Evolutionary conservation across 2,888 invertebrate species (phyloP), one percentile per base, ranked within the genome.

Genomic region (Rugalucina vietnamica): DNA sequence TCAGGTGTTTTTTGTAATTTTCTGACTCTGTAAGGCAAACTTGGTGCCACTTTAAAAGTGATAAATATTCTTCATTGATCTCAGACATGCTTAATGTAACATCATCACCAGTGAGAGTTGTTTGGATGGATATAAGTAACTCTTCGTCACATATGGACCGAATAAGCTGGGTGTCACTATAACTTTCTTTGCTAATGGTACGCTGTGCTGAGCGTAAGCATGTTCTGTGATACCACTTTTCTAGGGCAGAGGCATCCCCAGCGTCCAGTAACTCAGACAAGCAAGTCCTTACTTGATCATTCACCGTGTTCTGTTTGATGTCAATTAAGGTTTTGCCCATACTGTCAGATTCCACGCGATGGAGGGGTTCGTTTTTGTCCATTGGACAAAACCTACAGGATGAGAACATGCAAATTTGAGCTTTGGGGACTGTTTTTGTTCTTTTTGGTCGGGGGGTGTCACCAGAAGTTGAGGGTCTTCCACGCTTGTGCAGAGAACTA

Each of bases 81-180:
- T 60, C 60, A 76, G 76, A 21, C 60, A 76, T 60, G 37, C 32
- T 60, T 29, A 76, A n/a, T 54, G 60, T 76, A 57, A 76, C 37
- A 60, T 57, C 60, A 76, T 76, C 76, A 10, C 32, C 76, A 57
- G 37, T 60, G 29, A 73, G 73, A 29, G 73, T 73, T 14, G 1
- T 73, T 50, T 50, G 73, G 5, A 73, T 50, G 24, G 73, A n/a
- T 1, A 73, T 2, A 27, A 73, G 1, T 27, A 73, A 50, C 39
- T 73, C 49, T 43, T 49, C 49, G 8, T 49, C 73, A 49, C 73
- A 73, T 29, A 49, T 21, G 12, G 73, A 43, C 21, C 49, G 49
- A 18, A 49, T 70, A 32, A 36, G 34, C 27, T 32, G 21, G 1
- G 36, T n/a, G 2, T 34, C 4, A 8, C 4, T 36, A 24, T 43